Evolutionary conservation across 2,113 vertebrate species (phyloP), one percentile per base, ranked within the genome.

Genomic region (Anolis carolinensis): DNA sequence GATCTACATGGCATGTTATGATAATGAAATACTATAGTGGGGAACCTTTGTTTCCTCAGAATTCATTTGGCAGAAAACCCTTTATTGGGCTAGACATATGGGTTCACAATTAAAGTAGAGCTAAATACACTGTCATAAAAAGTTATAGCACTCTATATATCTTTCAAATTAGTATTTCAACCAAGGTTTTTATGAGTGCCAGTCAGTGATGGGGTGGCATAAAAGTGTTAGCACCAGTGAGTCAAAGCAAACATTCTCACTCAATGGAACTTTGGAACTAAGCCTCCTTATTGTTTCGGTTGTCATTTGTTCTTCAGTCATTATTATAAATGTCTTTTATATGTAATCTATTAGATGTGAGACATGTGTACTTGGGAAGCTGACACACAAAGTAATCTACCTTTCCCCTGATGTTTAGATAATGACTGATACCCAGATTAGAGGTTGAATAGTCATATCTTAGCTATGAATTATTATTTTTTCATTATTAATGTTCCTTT

Each of bases 261-360:
- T 52, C 62, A 91, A 88, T 87, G 94, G 55, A 90, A 95, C 94
- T 94, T 94, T 89, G 94, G 93, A 95, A 90, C 89, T 18, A 82
- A 44, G 86, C 87, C 90, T 59, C 87, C 93, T 91, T 32, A 77
- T 89, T 85, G 91, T 89, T 78, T 68, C 87, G 77, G 89, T 92
- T 86, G 92, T 91, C 89, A 84, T 83, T 81, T 81, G 90, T 50
- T 25, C 85, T 30, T 2, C 70, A 90, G 89, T 86, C 85, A 92
- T 92, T 94, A 88, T 92, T 59, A 92, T 81, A 84, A 90, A 95
- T 91, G 80, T 84, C 88, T 91, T 92, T 94, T 92, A 82, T 89
- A 86, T 88, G 74, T 87, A 82, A 94, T 93, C 93, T 79, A 78
- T 90, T 92, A 80, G 27, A 39, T 83, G 21, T 83, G 79, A 88